Evolutionary conservation across 2,888 invertebrate species (phyloP), one percentile per base, ranked within the genome.

Genomic region (Unio delphinus): DNA sequence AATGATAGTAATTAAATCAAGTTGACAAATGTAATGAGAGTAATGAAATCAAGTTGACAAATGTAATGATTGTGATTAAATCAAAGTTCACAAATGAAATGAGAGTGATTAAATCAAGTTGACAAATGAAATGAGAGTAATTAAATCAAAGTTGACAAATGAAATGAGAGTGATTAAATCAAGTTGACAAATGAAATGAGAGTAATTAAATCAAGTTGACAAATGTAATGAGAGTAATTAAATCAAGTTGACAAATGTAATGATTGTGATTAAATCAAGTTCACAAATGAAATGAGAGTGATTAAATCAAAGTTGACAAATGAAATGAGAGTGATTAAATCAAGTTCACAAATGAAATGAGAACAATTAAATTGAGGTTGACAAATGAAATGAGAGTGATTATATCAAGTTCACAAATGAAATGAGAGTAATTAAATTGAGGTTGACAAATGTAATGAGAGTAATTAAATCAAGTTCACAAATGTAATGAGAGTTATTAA

Each of bases 171-270:
- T 28, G 2, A 28, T 4, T 28, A 28, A 28, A 28, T 4, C 28
- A 63, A 20, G 17, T 54, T 8, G 45, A 63, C 30, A 68, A 23
- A n/a, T 63, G 7, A 57, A 68, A 34, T 34, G n/a, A 18, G 23
- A 23, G 23, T 61, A 3, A 20, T 23, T 59, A 30, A 57, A 65
- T 15, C 5, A 59, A 28, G n/a, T 62, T 28, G 1, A 28, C 28
- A 28, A 28, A 28, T 28, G 28, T 2, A 28, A 28, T 28, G 28
- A 28, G 28, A 28, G 28, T 28, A 2, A 28, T 11, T 34, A 23
- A 62, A 18, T 56, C 34, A 3, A 23, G 23, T 23, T 23, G 23
- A 23, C 23, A 34, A 34, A 7, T 34, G 7, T 1, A 34, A 8
- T 34, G 34, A 8, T 8, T 8, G 34, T 7, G 7, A 6, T 34